phyloP scores from a whole-genome alignment of 2,113 vertebrate species.

The Corythaixoides concolor region DNA sequence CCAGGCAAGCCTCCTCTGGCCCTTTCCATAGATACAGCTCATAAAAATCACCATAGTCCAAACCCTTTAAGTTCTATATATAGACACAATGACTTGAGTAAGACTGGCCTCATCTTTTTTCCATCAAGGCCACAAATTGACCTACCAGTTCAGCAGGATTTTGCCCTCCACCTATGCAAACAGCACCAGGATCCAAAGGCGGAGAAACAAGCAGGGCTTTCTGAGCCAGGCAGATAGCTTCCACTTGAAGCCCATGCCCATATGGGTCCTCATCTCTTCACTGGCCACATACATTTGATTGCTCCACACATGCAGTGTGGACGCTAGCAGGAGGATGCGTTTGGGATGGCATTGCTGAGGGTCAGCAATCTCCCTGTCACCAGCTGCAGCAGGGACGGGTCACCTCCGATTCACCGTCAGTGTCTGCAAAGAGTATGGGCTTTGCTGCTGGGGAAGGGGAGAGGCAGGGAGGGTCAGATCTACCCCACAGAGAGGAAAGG shows the following conservation, averaged over 20 bases:
- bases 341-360: not conserved
- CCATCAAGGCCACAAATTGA: not conserved
- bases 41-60: not conserved
- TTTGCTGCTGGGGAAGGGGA: not conserved
- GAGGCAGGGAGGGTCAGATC: not conserved
- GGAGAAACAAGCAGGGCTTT: not conserved
- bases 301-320: rapidly evolving
- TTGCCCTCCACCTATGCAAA: not conserved
- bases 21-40: not conserved
- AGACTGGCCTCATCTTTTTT: not conserved
- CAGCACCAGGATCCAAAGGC: not conserved
- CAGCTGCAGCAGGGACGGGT: not conserved
- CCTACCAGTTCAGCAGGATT: not conserved
- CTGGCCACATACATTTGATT: rapidly evolving
- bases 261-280: not conserved
- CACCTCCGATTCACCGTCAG: not conserved
- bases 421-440: rapidly evolving
- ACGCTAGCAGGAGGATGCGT: not conserved
- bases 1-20: not conserved
- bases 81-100: not conserved
- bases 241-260: rapidly evolving
- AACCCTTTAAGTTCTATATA: not conserved
- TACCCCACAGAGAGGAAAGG: not conserved
- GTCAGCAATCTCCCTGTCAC: rapidly evolving
- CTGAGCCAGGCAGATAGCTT: not conserved